phyloP scores from a whole-genome alignment of 37 sponge, comb jelly and placozoan species.

The Cliona cf. orientalis region DNA sequence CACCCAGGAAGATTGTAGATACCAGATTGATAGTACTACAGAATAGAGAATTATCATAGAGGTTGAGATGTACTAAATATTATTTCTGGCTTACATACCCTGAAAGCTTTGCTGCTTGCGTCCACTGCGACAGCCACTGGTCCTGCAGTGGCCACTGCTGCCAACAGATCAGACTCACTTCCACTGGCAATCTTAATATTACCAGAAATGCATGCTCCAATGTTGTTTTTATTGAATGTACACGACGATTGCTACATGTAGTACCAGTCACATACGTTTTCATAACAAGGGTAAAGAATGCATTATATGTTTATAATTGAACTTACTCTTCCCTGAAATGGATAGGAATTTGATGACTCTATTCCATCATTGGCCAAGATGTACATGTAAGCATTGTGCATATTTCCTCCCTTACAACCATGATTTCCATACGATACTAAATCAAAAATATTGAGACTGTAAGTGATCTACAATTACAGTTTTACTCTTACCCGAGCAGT shows the following conservation, averaged over 20 bases:
- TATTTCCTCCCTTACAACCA: conserved; percentile 85
- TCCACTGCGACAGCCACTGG: conserved; percentile 58
- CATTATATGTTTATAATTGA: neutral
- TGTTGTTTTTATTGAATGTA: neutral
- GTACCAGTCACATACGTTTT: neutral
- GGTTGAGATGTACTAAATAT: too few species aligned
- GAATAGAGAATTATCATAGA: neutral
- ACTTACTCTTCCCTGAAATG: conserved; percentile 72
- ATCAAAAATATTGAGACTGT: neutral
- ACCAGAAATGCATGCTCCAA: conserved; percentile 44
- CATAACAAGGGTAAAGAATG: neutral
- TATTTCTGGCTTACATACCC: conserved; percentile 7
- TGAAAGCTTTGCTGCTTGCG: conserved; percentile 50
- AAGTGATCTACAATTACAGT: neutral
- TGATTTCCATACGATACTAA: conserved; percentile 78
- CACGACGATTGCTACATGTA: conserved; percentile 46
- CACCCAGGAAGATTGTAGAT: conserved; percentile 46
- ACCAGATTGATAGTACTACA: conserved; percentile 61
- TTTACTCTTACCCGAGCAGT: conserved; percentile 66
- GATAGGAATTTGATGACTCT: conserved; percentile 69
- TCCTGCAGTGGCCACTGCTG: conserved; percentile 49
- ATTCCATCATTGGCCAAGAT: conserved; percentile 74
- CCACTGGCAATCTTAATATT: conserved; percentile 21
- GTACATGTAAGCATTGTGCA: conserved; percentile 75
- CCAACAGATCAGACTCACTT: conserved; percentile 33